phyloP scores from a whole-genome alignment of 2,113 vertebrate genomes.

The Prunella fulvescens region DNA sequence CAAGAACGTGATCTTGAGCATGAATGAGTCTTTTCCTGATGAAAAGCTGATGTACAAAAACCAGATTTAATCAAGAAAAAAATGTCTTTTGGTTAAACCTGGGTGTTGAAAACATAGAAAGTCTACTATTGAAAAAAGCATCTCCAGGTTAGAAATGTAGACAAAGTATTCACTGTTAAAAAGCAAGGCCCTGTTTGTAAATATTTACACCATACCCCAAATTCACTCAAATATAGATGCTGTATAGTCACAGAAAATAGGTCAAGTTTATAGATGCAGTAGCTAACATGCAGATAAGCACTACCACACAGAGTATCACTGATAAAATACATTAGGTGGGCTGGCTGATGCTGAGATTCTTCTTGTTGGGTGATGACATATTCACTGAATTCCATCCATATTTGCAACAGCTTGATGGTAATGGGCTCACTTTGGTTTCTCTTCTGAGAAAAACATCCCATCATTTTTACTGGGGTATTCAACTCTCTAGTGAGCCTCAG shows the following conservation, averaged over 20 bases:
- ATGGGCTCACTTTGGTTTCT: background rate
- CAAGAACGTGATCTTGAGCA: background rate
- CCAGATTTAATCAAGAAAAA: background rate
- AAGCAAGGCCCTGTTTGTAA: background rate
- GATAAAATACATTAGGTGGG: background rate
- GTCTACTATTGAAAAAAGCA: background rate
- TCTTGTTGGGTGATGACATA: background rate
- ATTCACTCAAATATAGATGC: background rate
- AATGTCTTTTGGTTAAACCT: background rate
- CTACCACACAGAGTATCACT: background rate
- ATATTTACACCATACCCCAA: background rate
- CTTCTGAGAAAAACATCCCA: background rate
- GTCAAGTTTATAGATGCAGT: background rate
- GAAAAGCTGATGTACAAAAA: conserved; percentile 12
- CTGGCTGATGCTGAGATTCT: background rate
- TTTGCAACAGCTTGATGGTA: background rate
- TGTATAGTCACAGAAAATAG: background rate
- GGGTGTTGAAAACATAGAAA: background rate
- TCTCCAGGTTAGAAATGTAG: background rate
- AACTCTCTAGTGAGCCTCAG: background rate
- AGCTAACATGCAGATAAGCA: background rate
- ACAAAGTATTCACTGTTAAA: background rate
- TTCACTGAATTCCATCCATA: background rate
- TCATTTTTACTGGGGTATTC: background rate
- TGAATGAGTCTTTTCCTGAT: background rate